These are phyloP conservation scores for Ursus arctos DNA, from an alignment of 2,113 vertebrate genomes.

Conservation along the genomic window DNA sequence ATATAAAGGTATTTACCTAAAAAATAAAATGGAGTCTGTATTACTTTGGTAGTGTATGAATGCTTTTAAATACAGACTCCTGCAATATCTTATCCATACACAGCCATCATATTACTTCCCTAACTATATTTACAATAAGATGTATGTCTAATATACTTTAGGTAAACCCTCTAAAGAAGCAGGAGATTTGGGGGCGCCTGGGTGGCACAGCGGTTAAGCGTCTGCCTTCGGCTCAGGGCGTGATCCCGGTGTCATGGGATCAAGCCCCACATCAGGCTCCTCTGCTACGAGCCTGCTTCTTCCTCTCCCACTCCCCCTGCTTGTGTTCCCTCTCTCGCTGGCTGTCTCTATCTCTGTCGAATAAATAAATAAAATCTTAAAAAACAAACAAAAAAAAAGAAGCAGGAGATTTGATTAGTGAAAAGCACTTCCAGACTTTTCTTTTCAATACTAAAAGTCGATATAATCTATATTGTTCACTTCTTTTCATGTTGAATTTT, in stretches of 20 bases:
- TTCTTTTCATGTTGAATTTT: slow-evolving; percentile 43
- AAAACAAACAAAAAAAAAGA: too few species aligned
- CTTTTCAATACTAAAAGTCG: not conserved
- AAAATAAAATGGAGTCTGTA: not conserved
- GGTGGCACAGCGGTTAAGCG: too few species aligned
- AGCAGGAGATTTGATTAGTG: not conserved
- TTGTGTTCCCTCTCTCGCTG: too few species aligned
- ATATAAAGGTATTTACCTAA: not conserved
- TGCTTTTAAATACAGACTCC: not conserved
- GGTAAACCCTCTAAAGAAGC: not conserved
- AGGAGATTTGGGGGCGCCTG: too few species aligned
- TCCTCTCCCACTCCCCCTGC: too few species aligned
- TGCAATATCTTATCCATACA: not conserved
- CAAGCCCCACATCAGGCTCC: too few species aligned
- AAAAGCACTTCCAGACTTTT: not conserved
- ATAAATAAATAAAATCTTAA: too few species aligned
- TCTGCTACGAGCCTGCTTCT: too few species aligned
- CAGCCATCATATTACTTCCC: not conserved
- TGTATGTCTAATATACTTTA: not conserved
- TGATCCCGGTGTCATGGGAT: too few species aligned
- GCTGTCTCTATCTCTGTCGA: too few species aligned
- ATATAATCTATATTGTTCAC: not conserved
- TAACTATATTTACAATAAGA: not conserved
- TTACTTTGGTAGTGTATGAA: not conserved
- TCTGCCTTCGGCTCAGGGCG: too few species aligned